Evolutionary conservation across 2,113 vertebrate species (phyloP), one percentile per base, ranked within the genome.

Genomic region (Sylvilagus bachmani): DNA sequence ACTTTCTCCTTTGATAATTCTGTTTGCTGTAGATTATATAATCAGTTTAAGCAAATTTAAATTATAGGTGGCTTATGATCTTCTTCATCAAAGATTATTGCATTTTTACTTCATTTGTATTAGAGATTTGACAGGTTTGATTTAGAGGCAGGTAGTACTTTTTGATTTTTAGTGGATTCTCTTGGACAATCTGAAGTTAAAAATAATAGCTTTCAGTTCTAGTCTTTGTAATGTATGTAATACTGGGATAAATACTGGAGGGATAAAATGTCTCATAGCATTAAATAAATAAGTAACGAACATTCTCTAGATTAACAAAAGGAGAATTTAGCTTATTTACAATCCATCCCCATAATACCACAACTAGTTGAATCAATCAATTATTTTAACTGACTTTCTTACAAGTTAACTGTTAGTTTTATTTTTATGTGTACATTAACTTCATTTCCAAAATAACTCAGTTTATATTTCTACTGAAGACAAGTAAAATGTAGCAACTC

Each of bases 71-170:
- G 13, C 10, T 94, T 90, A 38, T 75, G 69, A 82, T 38, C 11
- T 88, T 90, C 95, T 29, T 87, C 14, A 81, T 89, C 49, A 89
- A 83, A 95, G 38, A 67, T 36, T n/a, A 86, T 38, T 78, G 2
- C 31, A 78, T 78, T 86, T 85, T 82, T 61, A 36, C 78, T 95
- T 93, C 11, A 89, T 79, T 96, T 94, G 22, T 91, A 73, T 64
- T 91, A 79, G n/a, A 89, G 74, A 51, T 69, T 74, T 96, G 69
- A 55, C 38, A 64, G 44, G 10, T 91, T 75, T 93, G 27, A 62
- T 86, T 10, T 93, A 62, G 33, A 58, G 25, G 27, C 36, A 38
- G 58, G 31, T 38, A 82, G 21, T 22, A 51, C 19, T 80, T 69
- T 69, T 88, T 75, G 38, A 86, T 67, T 89, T 94, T 81, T 74